phyloP scores from a whole-genome alignment of 2,113 vertebrate species.

The Daubentonia madagascariensis region DNA sequence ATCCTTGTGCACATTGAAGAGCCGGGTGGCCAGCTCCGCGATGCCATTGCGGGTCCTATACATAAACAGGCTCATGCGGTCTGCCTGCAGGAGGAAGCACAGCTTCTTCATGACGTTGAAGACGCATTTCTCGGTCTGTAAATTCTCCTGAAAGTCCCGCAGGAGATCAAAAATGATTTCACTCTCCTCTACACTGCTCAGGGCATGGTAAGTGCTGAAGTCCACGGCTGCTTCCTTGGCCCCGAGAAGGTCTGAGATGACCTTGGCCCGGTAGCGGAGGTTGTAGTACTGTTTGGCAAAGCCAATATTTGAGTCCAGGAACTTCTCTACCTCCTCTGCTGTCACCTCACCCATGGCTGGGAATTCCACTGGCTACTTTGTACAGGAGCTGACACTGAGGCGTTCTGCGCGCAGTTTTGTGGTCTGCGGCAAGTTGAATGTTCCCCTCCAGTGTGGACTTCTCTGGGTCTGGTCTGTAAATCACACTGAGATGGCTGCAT shows the following conservation, averaged over 20 bases:
- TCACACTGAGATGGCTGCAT: background rate
- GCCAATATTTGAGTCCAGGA: constrained; percentile 88
- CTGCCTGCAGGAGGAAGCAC: constrained; percentile 87
- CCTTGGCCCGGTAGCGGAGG: constrained; percentile 82
- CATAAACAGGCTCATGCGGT: constrained; percentile 93
- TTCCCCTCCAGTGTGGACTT: background rate
- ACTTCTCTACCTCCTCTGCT: constrained; percentile 88
- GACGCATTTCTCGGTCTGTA: constrained; percentile 87
- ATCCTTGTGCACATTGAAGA: constrained; percentile 90
- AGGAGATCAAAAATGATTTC: constrained; percentile 92
- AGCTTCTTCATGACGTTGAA: constrained; percentile 91
- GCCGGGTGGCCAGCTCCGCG: constrained; percentile 89
- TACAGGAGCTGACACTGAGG: background rate
- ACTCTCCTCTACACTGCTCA: constrained; percentile 88
- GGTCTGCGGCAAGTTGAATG: background rate
- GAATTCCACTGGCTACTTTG: background rate
- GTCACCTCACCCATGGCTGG: constrained; percentile 70
- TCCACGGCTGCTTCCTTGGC: constrained; percentile 80
- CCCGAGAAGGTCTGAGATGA: constrained; percentile 86
- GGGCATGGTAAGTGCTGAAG: constrained; percentile 77
- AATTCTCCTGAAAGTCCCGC: constrained; percentile 90
- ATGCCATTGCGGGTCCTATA: constrained; percentile 90
- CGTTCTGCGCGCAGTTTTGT: background rate
- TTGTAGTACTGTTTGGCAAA: constrained; percentile 91
- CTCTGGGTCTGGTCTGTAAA: background rate